Percentiles rank a stretch among this genome's conserved stretches.
These are phyloP conservation scores for Smittia sp. DNA, from an alignment of 2,888 invertebrate species.

Conservation along the genomic window DNA sequence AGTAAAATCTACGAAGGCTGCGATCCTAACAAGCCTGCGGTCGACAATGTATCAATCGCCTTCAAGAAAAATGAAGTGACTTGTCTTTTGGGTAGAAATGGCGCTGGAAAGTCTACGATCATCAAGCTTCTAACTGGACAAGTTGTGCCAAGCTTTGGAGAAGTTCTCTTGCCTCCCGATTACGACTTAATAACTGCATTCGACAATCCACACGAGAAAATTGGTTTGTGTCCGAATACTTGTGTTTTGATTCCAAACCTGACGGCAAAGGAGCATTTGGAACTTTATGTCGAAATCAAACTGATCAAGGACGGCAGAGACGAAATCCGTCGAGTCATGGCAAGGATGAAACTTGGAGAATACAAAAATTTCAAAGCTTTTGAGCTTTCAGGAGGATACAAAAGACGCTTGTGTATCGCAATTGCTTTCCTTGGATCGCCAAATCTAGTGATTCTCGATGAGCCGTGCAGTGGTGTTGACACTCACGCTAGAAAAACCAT, in stretches of 20 bases:
- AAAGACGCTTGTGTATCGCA: constrained; percentile 83
- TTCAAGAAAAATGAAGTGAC: constrained; percentile 83
- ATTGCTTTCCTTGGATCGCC: constrained; percentile 72
- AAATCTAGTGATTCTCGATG: constrained; percentile 70
- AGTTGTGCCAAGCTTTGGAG: constrained; percentile 71
- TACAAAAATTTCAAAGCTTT: constrained; percentile 61
- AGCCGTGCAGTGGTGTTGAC: constrained; percentile 86
- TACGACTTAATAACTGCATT: constrained; percentile 59
- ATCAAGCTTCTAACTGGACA: constrained; percentile 73
- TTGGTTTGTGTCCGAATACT: constrained; percentile 85
- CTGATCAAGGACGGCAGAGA: constrained; percentile 51
- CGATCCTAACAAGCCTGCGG: constrained; percentile 63
- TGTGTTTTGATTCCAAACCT: constrained; percentile 71
- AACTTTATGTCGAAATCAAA: constrained; percentile 66
- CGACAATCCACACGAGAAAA: constrained; percentile 59
- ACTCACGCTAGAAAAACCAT: constrained; percentile 73
- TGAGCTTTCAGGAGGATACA: constrained; percentile 81
- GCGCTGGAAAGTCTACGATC: constrained; percentile 62
- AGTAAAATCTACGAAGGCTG: constrained; percentile 62
- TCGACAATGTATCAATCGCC: constrained; percentile 72
- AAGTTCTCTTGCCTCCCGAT: constrained; percentile 61
- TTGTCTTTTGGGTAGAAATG: constrained; percentile 82
- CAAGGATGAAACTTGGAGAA: constrained; percentile 64
- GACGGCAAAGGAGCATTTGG: constrained; percentile 76
- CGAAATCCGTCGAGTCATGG: constrained; percentile 61